These are phyloP conservation scores for Anthonomus grandis DNA, from an alignment of 1,140 invertebrate genomes.

Conservation along the genomic window DNA sequence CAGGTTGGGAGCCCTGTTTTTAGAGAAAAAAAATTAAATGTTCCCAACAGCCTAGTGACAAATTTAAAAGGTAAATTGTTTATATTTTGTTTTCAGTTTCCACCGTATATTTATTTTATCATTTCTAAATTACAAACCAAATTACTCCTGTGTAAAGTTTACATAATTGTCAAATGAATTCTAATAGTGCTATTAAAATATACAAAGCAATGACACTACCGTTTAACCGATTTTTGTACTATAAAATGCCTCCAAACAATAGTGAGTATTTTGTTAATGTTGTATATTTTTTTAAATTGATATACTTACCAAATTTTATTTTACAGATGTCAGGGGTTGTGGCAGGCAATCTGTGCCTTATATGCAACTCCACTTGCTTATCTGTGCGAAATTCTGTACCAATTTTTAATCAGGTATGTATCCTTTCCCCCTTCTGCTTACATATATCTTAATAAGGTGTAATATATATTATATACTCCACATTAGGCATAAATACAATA, in stretches of 20 bases:
- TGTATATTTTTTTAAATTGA: not conserved
- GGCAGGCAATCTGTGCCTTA: slow-evolving; percentile 49
- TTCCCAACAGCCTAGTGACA: slow-evolving; percentile 44
- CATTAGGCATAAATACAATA: no score
- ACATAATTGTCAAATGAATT: not conserved
- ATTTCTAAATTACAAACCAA: not conserved
- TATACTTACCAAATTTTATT: not conserved
- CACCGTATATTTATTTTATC: not conserved
- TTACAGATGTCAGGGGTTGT: slow-evolving; percentile 1
- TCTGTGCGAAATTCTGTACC: slow-evolving; percentile 54
- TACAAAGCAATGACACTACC: not conserved
- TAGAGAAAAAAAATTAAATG: slow-evolving; percentile 43
- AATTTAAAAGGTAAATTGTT: slow-evolving; percentile 42
- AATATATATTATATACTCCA: no score
- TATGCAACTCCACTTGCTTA: slow-evolving; percentile 56
- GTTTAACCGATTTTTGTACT: not conserved
- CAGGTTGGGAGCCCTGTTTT: slow-evolving; percentile 47
- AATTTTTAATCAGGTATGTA: slow-evolving; percentile 51
- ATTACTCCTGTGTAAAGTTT: not conserved
- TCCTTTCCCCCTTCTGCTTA: not conserved
- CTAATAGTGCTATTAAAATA: not conserved
- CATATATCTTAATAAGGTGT: no score
- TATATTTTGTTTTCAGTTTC: slow-evolving; percentile 8
- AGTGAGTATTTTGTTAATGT: not conserved
- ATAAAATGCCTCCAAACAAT: not conserved